Percentiles rank a stretch among this genome's conserved stretches.
phyloP scores from a whole-genome alignment of 2,797 vertebrate genomes.

The Diglossa cyanea region DNA sequence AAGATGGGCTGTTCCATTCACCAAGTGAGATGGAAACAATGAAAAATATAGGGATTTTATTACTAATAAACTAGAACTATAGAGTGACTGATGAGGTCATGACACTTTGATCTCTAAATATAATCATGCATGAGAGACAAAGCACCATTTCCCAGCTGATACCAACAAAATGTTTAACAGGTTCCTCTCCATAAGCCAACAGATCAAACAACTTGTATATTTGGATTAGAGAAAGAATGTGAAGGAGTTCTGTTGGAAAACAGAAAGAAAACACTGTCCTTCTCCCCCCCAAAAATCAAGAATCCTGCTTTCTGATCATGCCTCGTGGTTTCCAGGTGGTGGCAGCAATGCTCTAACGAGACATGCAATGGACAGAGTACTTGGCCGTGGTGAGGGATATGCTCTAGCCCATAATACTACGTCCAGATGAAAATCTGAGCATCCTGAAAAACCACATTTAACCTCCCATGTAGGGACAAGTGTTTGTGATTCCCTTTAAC shows the following conservation, averaged over 20 bases:
- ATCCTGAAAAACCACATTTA: not conserved
- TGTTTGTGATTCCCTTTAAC: not conserved
- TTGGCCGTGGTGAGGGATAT: rapidly evolving
- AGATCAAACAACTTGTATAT: not conserved
- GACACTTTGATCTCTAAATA: not conserved
- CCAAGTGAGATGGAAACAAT: not conserved
- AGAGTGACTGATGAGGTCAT: not conserved
- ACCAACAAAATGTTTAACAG: not conserved
- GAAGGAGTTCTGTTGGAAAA: not conserved
- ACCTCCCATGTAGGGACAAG: not conserved
- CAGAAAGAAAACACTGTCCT: not conserved
- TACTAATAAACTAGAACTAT: not conserved
- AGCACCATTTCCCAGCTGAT: not conserved
- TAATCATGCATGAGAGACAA: not conserved
- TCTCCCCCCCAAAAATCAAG: rapidly evolving
- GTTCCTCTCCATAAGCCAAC: not conserved
- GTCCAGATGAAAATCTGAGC: not conserved
- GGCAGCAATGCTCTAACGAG: not conserved
- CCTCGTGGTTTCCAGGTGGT: not conserved
- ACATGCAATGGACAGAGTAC: not conserved
- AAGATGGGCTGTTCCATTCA: not conserved
- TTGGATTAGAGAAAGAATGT: not conserved
- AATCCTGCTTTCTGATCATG: not conserved
- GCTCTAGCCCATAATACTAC: not conserved
- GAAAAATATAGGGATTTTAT: not conserved